Evolutionary conservation across 2,113 vertebrate species (phyloP).

Genomic region (Cynocephalus volans): DNA sequence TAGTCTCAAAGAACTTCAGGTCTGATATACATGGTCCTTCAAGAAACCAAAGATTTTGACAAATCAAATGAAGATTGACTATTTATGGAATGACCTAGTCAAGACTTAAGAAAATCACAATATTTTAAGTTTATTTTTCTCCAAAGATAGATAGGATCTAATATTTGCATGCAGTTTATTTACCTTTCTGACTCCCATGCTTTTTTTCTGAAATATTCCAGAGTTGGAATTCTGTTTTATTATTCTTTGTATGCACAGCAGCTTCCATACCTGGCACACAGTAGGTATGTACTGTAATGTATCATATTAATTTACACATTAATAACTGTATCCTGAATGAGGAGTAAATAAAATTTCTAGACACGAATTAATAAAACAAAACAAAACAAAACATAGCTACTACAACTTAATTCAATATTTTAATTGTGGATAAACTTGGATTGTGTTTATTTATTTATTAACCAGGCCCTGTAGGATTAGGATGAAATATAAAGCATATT

Average conservation of each 20-base stretch:
- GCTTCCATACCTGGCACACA: not conserved
- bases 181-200: not conserved
- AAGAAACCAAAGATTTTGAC: not conserved
- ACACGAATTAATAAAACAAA: not conserved
- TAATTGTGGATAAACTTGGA: not conserved
- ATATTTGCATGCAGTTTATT: not conserved
- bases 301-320: not conserved
- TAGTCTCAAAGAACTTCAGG: not conserved
- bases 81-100: not conserved
- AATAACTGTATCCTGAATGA: not conserved
- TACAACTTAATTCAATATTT: not conserved
- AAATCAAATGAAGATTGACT: not conserved
- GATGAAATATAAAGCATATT: not conserved
- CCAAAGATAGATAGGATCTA: not conserved
- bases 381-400: not conserved
- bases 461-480: not conserved
- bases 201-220: not conserved
- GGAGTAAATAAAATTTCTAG: not conserved
- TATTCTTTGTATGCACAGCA: not conserved
- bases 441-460: constrained; percentile 7
- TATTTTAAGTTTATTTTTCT: not conserved
- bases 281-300: too few relatives aligned
- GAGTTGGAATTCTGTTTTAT: not conserved
- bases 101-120: not conserved
- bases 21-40: not conserved